Base-by-base conservation (phyloP, 2,113 vertebrate genomes). In the Ictidomys tridecemlineatus region DNA sequence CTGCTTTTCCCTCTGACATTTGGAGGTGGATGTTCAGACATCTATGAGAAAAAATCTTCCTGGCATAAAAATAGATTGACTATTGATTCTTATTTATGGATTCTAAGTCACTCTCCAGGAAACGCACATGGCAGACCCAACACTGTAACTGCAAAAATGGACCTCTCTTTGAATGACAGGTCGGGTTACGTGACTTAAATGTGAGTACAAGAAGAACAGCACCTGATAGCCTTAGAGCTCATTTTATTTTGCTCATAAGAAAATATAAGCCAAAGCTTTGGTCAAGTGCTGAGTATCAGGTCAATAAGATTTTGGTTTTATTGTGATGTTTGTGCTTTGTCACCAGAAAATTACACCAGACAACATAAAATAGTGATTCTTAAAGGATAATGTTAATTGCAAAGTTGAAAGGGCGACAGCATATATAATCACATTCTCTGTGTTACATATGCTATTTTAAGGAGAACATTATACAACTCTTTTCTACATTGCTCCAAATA, bases 181-280 rank as follows among this genome's bases (percentile, higher is more conserved):
- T 95, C 2, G 2, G 13, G 14, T 51, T 39, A 28, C 3, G 22
- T 1, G 26, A 28, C 34, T 39, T 13, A 34, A 70, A 69, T 22
- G 1, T 74, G 22, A 83, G 30, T 42, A n/a, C 39, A 87, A 86
- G 85, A 0, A 92, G 26, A 85, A 45, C 20, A 83, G 16, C 4
- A 8, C 34, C 32, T 70, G 80, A 20, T 5, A 63, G 34, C 37
- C 86, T 94, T n/a, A 74, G n/a, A 82, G 42, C 4, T 85, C 22
- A 26, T 85, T 89, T 85, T 76, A 73, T 85, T 91, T 91, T 77
- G 45, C 88, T 97, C 28, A 34, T 70, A 89, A 91, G 73, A 96
- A 91, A 24, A 56, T 80, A 77, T 56, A 95, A 94, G 78, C 85
- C 8, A 73, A 95, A 95, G 72, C 8, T 0, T 28, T 79, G 12